phyloP scores from a whole-genome alignment of 2,888 invertebrate genomes.

The Zygogramma bicolorata region DNA sequence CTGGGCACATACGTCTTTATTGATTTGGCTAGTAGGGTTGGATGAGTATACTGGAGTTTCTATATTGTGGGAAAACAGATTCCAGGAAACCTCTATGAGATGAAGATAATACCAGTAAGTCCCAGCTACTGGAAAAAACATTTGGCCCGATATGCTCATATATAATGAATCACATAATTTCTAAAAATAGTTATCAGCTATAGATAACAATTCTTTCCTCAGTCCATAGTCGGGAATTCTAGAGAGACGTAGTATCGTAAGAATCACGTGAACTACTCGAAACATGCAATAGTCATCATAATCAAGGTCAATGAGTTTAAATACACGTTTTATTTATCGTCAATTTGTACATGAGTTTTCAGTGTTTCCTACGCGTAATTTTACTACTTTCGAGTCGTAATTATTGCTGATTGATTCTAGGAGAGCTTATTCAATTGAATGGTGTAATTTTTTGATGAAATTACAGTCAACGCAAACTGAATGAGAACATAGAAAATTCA shows the following conservation, averaged over 20 bases:
- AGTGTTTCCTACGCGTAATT: not conserved
- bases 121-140: not conserved
- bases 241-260: not conserved
- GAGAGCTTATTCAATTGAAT: not conserved
- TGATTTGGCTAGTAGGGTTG: too few species aligned
- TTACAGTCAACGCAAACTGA: too few species aligned
- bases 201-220: not conserved
- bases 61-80: not conserved
- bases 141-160: not conserved
- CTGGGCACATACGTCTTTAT: too few species aligned
- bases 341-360: not conserved
- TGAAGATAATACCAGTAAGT: not conserved
- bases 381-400: not conserved
- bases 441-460: too few species aligned
- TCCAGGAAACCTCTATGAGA: not conserved
- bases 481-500: too few species aligned
- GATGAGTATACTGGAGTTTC: not conserved
- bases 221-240: not conserved
- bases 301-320: not conserved
- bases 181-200: not conserved
- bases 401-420: not conserved
- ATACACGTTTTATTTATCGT: not conserved
- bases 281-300: not conserved
- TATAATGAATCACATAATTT: not conserved
- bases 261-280: conserved; percentile 3